Percentiles rank a stretch among this genome's conserved stretches.
phyloP scores from a whole-genome alignment of 2,113 vertebrate genomes.

The Reinhardtius hippoglossoides region DNA sequence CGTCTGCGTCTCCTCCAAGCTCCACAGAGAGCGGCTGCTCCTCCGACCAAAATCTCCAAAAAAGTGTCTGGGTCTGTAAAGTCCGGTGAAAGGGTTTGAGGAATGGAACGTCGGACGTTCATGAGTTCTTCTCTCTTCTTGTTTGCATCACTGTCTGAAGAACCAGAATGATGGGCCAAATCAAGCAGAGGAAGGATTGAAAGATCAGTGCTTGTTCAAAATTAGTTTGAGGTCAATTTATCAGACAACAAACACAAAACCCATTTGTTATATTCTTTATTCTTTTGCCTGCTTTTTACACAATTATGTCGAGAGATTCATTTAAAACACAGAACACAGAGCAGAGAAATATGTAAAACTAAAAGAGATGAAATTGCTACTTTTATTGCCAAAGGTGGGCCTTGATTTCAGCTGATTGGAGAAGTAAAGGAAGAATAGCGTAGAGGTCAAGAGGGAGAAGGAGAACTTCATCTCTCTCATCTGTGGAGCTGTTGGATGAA shows the following conservation, averaged over 20 bases:
- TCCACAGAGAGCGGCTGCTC: too few species aligned
- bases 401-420: slow-evolving; percentile 38
- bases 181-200: too few species aligned
- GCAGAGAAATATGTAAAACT: slow-evolving; percentile 11
- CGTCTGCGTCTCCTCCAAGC: too few species aligned
- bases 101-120: too few species aligned
- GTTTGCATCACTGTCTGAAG: not conserved
- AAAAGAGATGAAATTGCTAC: slow-evolving; percentile 34
- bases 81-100: too few species aligned
- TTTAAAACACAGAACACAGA: not conserved
- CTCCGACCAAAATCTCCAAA: too few species aligned
- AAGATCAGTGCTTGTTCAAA: not conserved
- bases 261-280: not conserved
- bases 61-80: too few species aligned
- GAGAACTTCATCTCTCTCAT: not conserved
- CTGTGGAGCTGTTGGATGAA: slow-evolving; percentile 11
- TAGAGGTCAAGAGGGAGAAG: not conserved
- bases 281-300: not conserved
- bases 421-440: slow-evolving; percentile 11
- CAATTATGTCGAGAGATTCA: slow-evolving; percentile 3
- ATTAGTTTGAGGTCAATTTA: slow-evolving; percentile 2
- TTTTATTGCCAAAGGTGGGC: slow-evolving; percentile 22
- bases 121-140: too few species aligned
- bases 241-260: slow-evolving; percentile 28
- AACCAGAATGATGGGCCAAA: too few species aligned